Conservation (phyloP, 1,140 invertebrate species). For the Drosophila subpulchrella region DNA sequence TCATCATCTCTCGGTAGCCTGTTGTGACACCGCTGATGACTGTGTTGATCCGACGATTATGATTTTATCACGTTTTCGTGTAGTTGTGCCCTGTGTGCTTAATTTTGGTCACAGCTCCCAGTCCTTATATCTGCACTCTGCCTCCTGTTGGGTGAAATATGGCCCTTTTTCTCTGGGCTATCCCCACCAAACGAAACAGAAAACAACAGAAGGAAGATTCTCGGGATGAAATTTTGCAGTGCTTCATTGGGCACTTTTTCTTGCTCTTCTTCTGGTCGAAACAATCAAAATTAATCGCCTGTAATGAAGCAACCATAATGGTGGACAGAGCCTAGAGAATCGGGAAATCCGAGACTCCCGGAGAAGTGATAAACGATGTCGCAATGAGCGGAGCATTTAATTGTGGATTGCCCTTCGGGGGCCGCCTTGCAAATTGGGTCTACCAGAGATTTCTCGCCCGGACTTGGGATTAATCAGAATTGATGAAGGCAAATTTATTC, state of each 20-base stretch:
- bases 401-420: slow-evolving; percentile 66
- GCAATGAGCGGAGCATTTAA: slow-evolving; percentile 65
- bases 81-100: slow-evolving; percentile 81
- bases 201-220: slow-evolving; percentile 13
- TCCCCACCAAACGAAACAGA: background rate
- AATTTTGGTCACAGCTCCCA: slow-evolving; percentile 60
- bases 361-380: slow-evolving; percentile 71
- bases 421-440: slow-evolving; percentile 33
- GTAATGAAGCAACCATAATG: slow-evolving; percentile 69
- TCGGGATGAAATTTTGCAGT: slow-evolving; percentile 34
- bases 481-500: slow-evolving; percentile 55
- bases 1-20: slow-evolving; percentile 50
- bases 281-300: slow-evolving; percentile 79
- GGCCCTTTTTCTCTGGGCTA: slow-evolving; percentile 45
- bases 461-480: slow-evolving; percentile 69
- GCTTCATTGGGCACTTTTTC: slow-evolving; percentile 18
- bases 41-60: slow-evolving; percentile 84
- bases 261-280: slow-evolving; percentile 33
- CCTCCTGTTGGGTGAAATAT: slow-evolving; percentile 73
- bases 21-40: slow-evolving; percentile 83
- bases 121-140: slow-evolving; percentile 16
- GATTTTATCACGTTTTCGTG: slow-evolving; percentile 84
- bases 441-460: slow-evolving; percentile 38
- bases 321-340: slow-evolving; percentile 26
- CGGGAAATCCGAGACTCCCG: slow-evolving; percentile 1